Evolutionary conservation across 2,888 invertebrate species (phyloP), one percentile per base, ranked within the genome.

Genomic region (Drosophila anceps): DNA sequence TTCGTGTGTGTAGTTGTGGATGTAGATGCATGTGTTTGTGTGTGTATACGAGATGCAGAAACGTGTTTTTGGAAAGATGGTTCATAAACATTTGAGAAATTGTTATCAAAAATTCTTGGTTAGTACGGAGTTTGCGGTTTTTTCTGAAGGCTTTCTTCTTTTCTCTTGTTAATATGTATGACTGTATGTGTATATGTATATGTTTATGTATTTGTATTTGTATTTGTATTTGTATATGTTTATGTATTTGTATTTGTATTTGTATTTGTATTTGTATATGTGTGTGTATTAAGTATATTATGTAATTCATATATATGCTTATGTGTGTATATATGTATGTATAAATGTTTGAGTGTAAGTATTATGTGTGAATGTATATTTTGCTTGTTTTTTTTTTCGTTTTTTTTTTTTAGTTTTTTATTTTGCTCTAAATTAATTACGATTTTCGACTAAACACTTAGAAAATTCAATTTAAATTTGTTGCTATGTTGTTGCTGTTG

Each of bases 381-480:
- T 53, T 72, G 57, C 44, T 61, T 57, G 57, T 53, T 57, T 66
- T 69, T 69, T 44, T 65, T 51, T 71, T 41, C 0, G 1, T 2
- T 61, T 63, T 46, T 54, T 69, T 54, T 37, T 48, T 60, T 72
- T 53, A 69, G 65, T 61, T 35, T 62, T 70, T 69, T 54, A 64
- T 72, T 77, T 57, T 71, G 69, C 37, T 65, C 59, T 74, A 76
- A 75, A 74, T 77, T 50, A 75, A 70, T 77, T 77, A 77, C 70
- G 60, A 65, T 76, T 72, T 76, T 81, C 65, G 76, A 84, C 90
- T 85, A 90, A 88, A 88, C 88, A 86, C 75, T 82, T 85, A 82
- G 90, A 86, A 85, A 78, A 69, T 81, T 82, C 70, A 82, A 73
- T 79, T 83, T 81, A 79, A 87, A 87, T 82, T 82, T 89, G 69